Conservation (phyloP, 2,797 vertebrate species). For the Anguilla pacifica region DNA sequence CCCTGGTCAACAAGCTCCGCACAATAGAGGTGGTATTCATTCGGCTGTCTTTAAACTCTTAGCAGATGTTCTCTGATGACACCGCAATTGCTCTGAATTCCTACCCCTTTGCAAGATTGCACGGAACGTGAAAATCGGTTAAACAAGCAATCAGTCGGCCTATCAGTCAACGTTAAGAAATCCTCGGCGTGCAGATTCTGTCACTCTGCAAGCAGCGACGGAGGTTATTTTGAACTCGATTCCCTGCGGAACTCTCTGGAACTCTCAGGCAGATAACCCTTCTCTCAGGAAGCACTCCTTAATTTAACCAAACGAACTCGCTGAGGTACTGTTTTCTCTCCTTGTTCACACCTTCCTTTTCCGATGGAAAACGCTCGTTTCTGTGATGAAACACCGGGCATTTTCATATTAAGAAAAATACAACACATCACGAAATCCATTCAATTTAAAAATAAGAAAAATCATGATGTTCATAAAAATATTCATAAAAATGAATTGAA, state of each 20-base stretch:
- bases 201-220: neutral
- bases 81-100: neutral
- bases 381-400: neutral
- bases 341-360: neutral
- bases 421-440: no score
- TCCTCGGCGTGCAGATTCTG: neutral
- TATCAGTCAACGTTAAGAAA: neutral
- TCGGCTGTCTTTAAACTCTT: neutral
- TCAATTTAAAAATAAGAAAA: no score
- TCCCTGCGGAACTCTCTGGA: neutral
- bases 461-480: no score
- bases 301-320: neutral
- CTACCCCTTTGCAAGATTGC: neutral
- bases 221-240: neutral
- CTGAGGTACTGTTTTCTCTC: neutral
- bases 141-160: neutral
- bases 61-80: neutral
- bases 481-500: no score
- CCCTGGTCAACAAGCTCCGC: neutral
- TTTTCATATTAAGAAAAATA: neutral
- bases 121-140: neutral
- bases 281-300: neutral
- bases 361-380: neutral
- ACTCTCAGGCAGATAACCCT: neutral
- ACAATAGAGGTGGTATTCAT: neutral